Base-by-base conservation (phyloP, 2,113 vertebrate genomes). In the Zosterops borbonicus region DNA sequence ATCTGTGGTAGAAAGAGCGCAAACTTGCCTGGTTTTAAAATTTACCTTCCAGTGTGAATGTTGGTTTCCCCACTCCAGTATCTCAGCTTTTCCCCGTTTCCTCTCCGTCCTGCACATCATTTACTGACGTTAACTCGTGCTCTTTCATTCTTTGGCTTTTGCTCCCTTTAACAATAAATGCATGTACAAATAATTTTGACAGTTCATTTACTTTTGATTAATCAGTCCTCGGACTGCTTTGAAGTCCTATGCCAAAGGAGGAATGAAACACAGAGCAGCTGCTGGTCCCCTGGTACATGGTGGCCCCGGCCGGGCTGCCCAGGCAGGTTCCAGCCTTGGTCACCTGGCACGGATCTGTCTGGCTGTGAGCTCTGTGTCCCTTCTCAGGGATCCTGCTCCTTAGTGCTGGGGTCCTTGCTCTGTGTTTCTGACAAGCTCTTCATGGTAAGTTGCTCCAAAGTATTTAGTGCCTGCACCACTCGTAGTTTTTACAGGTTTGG, bases 91-190 rank as follows among this genome's bases (percentile, higher is more conserved):
- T 44, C 63, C 71, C 29, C 0, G 0, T 91, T 95, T 87, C 62
- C 67, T 87, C 58, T 87, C 73, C 11, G 56, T 78, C 94, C 92
- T 50, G 80, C 95, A 49, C 89, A 93, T 84, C 27, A 55, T 94
- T 92, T 91, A 92, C 95, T 83, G 93, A 95, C 63, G 8, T 91
- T 94, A 94, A 96, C 91, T 92, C 10, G 0, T 64, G 87, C 89
- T 90, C 87, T 95, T 95, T 95, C 94, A 80, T 95, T 94, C 96
- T 95, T 95, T 90, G 93, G 89, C 94, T 97, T 96, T 95, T 85
- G 89, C 95, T 92, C 84, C 94, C 69, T 94, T 95, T 95, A 92
- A 96, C 94, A 97, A 97, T 97, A 97, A 96, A 96, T 95, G 95
- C 96, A 97, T 95, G 95, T 97, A 95, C 10, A 6, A 94, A 85